A percentile compares a stretch with the other conserved stretches of the same genome.
phyloP scores from a whole-genome alignment of 2,113 vertebrate genomes.

The Upupa epops region DNA sequence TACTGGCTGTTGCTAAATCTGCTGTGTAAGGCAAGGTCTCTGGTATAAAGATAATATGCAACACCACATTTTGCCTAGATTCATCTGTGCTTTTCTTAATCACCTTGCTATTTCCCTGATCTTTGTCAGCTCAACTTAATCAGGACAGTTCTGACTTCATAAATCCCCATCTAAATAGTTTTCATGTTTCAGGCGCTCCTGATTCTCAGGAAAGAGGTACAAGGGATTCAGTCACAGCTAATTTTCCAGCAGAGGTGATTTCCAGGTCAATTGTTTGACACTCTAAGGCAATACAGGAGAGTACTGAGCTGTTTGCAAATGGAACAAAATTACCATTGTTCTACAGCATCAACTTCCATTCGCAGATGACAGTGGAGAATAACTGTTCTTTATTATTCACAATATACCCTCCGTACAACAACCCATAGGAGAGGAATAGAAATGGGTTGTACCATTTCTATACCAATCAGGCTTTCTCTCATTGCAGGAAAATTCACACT shows the following conservation, averaged over 20 bases:
- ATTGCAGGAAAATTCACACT: background rate
- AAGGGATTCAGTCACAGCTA: background rate
- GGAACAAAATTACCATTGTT: background rate
- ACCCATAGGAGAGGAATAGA: background rate
- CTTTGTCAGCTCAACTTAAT: background rate
- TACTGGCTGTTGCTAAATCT: constrained; percentile 1
- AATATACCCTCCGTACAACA: background rate
- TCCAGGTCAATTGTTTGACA: constrained; percentile 37
- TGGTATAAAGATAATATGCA: background rate
- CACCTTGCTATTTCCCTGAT: background rate
- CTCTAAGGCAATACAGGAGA: background rate
- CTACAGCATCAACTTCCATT: background rate
- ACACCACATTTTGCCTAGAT: background rate
- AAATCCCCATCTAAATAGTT: constrained; percentile 22
- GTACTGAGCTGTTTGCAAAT: background rate
- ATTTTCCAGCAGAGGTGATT: constrained; percentile 49
- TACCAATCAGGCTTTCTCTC: background rate
- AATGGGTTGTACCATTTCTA: background rate
- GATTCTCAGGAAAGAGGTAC: constrained; percentile 7
- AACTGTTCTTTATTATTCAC: background rate
- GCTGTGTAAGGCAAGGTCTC: constrained; percentile 13
- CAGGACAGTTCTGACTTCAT: background rate
- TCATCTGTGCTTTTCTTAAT: background rate
- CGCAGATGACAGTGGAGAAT: background rate
- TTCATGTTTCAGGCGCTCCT: background rate